Percentiles rank a stretch among this genome's conserved stretches.
Evolutionary conservation across 2,797 vertebrate genomes (phyloP).

Genomic region (Poeciliopsis turneri): DNA sequence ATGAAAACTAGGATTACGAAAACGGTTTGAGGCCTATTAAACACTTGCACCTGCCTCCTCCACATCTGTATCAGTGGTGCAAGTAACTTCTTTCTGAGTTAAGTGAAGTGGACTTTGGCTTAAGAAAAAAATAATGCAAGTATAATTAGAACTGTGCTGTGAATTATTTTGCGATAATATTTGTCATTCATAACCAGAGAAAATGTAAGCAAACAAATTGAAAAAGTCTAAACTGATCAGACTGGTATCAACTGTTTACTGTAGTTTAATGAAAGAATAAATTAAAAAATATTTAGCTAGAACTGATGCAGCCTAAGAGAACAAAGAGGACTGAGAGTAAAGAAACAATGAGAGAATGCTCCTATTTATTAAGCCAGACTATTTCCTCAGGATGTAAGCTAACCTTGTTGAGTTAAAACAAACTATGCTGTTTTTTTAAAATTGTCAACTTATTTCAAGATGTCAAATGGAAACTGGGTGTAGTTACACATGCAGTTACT

Average conservation of each 20-base stretch:
- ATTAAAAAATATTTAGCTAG: background rate
- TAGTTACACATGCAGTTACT: background rate
- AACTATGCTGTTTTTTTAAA: background rate
- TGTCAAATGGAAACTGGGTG: background rate
- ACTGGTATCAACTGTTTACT: background rate
- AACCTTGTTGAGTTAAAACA: background rate
- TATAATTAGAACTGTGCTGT: background rate
- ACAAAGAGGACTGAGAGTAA: background rate
- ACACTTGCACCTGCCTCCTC: background rate
- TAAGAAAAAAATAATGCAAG: background rate
- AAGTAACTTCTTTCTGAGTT: background rate
- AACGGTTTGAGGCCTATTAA: background rate
- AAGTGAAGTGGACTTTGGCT: background rate
- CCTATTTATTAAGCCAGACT: background rate
- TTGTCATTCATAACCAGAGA: background rate
- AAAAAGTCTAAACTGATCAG: background rate
- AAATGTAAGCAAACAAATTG: background rate
- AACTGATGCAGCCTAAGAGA: background rate
- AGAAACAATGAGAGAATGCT: background rate
- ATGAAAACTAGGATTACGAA: background rate
- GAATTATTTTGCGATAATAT: background rate
- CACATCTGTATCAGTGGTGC: background rate
- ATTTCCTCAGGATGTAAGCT: background rate
- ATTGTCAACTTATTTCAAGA: background rate
- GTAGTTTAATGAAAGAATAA: background rate